Base-by-base conservation (phyloP, 2,888 invertebrate species). In the Monopis laevigella region DNA sequence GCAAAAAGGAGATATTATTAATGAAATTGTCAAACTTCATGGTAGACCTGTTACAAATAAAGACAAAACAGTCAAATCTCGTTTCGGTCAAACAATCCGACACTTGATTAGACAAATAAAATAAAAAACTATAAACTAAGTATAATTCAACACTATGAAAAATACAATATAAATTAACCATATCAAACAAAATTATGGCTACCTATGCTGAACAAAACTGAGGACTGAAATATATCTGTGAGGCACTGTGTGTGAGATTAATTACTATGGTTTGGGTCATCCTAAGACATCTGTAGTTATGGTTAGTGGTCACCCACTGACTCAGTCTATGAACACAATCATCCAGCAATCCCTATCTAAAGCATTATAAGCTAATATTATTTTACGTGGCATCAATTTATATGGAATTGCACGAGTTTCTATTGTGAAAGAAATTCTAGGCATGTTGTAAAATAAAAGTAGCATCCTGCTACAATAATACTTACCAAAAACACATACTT, bases 321-420 rank as follows among this genome's bases (percentile, higher is more conserved):
- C 58, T 78, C 78, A 75, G 73, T 75, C 77, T 72, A 71, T 78
- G 73, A 78, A 77, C 78, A 78, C 78, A 80, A 75, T 69, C n/a
- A n/a, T n/a, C 69, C 77, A 71, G 71, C 75, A 63, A 72, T 74
- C 66, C 78, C 78, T 78, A 80, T 52, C 77, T 77, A 78, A 75
- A 80, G 78, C 78, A 63, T 36, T 78, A 80, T 50, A 78, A 78
- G 77, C 80, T 80, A 80, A 66, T 65, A 12, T 69, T 66, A 62
- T 68, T 59, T 74, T 71, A 74, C 66, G 78, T 77, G 75, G 78
- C 78, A 77, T 80, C 62, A 74, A 68, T 58, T 58, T 44, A n/a
- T 51, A 65, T 68, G 68, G 72, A 73, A 69, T 66, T 62, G 60
- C 62, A 56, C 66, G 51, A 48, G 57, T 36, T 51, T 57, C 65